Evolutionary conservation across 2,888 invertebrate species (phyloP).

Genomic region (Trimorus sp.): DNA sequence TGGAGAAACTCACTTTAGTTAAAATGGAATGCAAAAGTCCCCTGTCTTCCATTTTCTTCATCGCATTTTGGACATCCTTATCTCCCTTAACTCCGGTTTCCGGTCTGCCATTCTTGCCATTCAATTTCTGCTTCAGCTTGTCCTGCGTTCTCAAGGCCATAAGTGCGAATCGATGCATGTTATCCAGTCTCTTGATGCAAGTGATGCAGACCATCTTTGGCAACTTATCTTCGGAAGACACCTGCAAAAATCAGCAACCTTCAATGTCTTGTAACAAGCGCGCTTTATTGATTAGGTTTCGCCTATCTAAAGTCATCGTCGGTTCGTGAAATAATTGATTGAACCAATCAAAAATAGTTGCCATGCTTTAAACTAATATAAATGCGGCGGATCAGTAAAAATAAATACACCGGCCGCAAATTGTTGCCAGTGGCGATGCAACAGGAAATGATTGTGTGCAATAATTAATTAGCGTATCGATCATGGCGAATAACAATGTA

Average conservation of each 20-base stretch:
- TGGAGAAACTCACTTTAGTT: constrained; percentile 83
- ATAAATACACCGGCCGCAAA: no score
- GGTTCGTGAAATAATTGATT: no score
- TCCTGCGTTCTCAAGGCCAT: constrained; percentile 86
- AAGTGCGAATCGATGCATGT: constrained; percentile 86
- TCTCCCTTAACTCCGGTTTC: constrained; percentile 70
- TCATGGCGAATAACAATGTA: constrained; percentile 42
- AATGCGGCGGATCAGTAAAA: no score
- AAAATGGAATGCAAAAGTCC: constrained; percentile 83
- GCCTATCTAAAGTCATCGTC: neutral
- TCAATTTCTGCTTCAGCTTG: constrained; percentile 80
- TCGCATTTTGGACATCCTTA: constrained; percentile 73
- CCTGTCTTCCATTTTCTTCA: constrained; percentile 82
- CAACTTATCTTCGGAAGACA: constrained; percentile 86
- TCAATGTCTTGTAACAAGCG: no score
- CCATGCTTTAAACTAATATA: no score
- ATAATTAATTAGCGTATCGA: constrained; percentile 50
- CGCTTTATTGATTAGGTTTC: no score
- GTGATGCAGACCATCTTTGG: constrained; percentile 87
- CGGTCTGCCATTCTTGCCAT: constrained; percentile 22
- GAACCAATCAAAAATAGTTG: no score
- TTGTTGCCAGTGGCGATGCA: neutral
- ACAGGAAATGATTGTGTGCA: constrained; percentile 28
- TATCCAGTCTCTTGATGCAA: constrained; percentile 86
- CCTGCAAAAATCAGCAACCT: constrained; percentile 79